A percentile compares a stretch with the other conserved stretches of the same genome.
Conservation (phyloP, 2,797 vertebrate genomes). For the Sylvilagus floridanus region DNA sequence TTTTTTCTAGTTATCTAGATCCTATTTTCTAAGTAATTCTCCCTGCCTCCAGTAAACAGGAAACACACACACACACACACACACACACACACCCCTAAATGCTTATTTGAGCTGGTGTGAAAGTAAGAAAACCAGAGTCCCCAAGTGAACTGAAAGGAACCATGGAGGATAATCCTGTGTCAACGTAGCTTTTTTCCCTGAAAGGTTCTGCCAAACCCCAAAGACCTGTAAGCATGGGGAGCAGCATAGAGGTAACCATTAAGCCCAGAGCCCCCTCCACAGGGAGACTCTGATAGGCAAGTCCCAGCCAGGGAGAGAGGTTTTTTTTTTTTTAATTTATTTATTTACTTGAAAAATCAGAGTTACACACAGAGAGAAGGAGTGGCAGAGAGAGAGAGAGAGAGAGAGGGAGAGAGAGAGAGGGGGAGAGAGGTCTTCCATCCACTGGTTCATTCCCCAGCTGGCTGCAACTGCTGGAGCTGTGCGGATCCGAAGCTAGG, state of each 20-base stretch:
- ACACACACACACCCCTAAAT: neutral
- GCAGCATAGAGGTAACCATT: neutral
- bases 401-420: too few relatives aligned
- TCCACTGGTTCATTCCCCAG: too few relatives aligned
- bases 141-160: neutral
- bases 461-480: too few relatives aligned
- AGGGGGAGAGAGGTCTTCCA: too few relatives aligned
- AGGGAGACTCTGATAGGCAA: neutral
- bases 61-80: neutral
- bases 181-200: neutral
- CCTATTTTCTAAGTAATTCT: neutral
- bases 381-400: too few relatives aligned
- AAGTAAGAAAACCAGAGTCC: neutral
- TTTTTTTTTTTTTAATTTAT: neutral
- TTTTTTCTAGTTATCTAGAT: neutral
- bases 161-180: neutral
- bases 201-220: neutral
- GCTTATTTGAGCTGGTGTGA: neutral
- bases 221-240: neutral
- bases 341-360: too few relatives aligned
- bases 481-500: too few relatives aligned
- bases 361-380: too few relatives aligned
- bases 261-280: neutral
- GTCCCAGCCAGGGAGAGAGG: neutral
- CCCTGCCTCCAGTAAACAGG: neutral